Evolutionary conservation across 2,113 vertebrate genomes (phyloP), one percentile per base, ranked within the genome.

Genomic region (Aleadryas rufinucha): DNA sequence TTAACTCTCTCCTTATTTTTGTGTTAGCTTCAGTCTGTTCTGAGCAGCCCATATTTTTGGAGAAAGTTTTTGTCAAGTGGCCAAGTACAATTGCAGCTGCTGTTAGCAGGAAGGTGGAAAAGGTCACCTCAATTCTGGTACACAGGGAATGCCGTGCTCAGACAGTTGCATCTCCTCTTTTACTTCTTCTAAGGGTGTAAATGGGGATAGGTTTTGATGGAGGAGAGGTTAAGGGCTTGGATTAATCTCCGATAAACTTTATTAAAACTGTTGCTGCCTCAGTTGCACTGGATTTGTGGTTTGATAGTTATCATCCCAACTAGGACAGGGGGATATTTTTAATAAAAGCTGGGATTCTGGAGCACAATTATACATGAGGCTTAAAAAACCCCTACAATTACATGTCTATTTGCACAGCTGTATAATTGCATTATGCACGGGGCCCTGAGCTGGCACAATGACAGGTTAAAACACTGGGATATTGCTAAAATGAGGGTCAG

Each of bases 331-430:
- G 70, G 61, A 61, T 83, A 94, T 91, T 96, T 89, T 90, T 86
- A 87, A 94, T 83, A 96, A 93, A 95, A 96, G 31, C 56, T 84
- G 75, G 20, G 71, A 42, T 95, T 93, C 82, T 91, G 41, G 52
- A 90, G 77, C 50, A 86, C 49, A 57, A 26, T 75, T 95, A 77
- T 49, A 69, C 74, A 63, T 0, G 9, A 92, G 74, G 44, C 64
- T 95, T 82, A 22, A 89, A 89, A 87, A 86, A 52, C 1, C 39
- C 75, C 39, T 57, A 61, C 78, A 95, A 54, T 72, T 56, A 7
- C 47, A 30, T 91, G 91, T 90, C 89, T 75, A 79, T 94, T 94
- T 90, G 93, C 87, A 84, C 97, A 96, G 91, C 89, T 95, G 85
- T 59, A 95, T 95, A 95, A 97, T 94, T 96, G 35, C 65, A 39